Percentiles rank a stretch among this genome's conserved stretches.
Conservation (phyloP, 2,888 invertebrate genomes). For the Venustoraphidia nigricollis region DNA sequence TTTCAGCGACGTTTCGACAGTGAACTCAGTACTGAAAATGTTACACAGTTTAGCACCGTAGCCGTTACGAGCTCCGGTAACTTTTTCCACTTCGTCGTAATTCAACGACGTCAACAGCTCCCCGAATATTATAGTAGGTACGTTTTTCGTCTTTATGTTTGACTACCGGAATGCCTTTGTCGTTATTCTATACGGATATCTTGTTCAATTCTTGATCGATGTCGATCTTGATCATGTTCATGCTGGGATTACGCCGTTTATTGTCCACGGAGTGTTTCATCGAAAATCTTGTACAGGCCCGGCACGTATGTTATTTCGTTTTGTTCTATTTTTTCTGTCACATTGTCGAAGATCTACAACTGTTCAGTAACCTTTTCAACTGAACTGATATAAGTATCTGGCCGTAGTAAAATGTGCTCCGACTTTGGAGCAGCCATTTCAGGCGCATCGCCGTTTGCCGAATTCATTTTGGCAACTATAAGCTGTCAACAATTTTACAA, state of each 20-base stretch:
- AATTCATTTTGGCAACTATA: background rate
- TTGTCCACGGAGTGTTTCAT: constrained; percentile 65
- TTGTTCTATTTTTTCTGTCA: constrained; percentile 60
- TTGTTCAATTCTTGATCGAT: constrained; percentile 74
- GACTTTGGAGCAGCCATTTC: constrained; percentile 27
- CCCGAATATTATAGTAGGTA: constrained; percentile 98
- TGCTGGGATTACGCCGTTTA: constrained; percentile 81
- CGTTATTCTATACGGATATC: constrained; percentile 94
- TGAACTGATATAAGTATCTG: constrained; percentile 97
- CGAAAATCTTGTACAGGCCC: constrained; percentile 31
- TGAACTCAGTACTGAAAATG: constrained; percentile 93
- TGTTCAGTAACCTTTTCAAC: constrained; percentile 63
- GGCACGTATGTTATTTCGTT: constrained; percentile 86
- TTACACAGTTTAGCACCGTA: constrained; percentile 99
- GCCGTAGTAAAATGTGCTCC: constrained; percentile 93
- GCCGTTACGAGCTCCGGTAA: constrained; percentile 91
- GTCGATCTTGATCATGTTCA: constrained; percentile 85
- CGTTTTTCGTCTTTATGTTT: constrained; percentile 95
- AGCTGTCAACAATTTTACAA: too few relatives aligned
- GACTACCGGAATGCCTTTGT: constrained; percentile 92
- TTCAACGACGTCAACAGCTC: constrained; percentile 96
- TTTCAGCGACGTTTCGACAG: constrained; percentile 82
- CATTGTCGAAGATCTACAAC: constrained; percentile 88
- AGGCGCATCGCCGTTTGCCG: too few relatives aligned
- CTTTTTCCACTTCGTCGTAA: constrained; percentile 96